Percentiles rank a stretch among this genome's conserved stretches.
phyloP scores from a whole-genome alignment of 2,888 invertebrate genomes.

The Caenorhabditis doughertyi region DNA sequence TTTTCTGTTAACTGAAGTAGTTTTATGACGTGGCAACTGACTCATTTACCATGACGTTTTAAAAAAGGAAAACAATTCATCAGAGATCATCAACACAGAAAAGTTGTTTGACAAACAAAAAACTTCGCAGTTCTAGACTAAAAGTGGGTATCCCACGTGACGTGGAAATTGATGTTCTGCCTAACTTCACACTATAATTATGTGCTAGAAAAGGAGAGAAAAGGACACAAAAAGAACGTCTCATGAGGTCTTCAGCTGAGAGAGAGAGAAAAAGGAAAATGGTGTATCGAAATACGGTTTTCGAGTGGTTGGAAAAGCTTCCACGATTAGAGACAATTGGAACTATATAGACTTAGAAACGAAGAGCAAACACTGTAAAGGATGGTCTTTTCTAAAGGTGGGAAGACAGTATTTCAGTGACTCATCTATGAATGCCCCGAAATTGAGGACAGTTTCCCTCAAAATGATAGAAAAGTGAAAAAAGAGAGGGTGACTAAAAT shows the following conservation, averaged over 20 bases:
- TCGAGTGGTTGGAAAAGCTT: conserved; percentile 45
- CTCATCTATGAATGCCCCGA: conserved; percentile 30
- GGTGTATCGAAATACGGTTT: conserved; percentile 55
- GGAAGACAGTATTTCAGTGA: conserved; percentile 41
- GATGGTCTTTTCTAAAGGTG: conserved; percentile 40
- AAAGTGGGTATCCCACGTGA: conserved; percentile 6
- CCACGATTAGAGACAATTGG: conserved; percentile 16
- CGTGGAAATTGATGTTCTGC: background rate
- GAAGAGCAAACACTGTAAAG: conserved; percentile 39
- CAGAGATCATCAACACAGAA: conserved; percentile 43
- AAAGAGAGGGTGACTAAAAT: background rate
- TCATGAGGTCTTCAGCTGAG: conserved; percentile 29
- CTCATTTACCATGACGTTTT: conserved; percentile 33
- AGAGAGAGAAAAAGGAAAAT: background rate
- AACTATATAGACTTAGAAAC: conserved; percentile 33
- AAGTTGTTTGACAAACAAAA: conserved; percentile 43
- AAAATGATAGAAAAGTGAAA: conserved; percentile 9
- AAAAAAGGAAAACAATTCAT: conserved; percentile 21
- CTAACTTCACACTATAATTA: conserved; percentile 28
- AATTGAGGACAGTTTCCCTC: background rate
- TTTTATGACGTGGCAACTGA: conserved; percentile 43
- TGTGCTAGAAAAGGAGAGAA: conserved; percentile 28
- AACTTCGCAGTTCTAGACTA: conserved; percentile 6
- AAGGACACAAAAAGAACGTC: conserved; percentile 16
- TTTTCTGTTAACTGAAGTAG: background rate